Conservation (phyloP, 2,797 vertebrate species). For the Protosalanx chinensis region DNA sequence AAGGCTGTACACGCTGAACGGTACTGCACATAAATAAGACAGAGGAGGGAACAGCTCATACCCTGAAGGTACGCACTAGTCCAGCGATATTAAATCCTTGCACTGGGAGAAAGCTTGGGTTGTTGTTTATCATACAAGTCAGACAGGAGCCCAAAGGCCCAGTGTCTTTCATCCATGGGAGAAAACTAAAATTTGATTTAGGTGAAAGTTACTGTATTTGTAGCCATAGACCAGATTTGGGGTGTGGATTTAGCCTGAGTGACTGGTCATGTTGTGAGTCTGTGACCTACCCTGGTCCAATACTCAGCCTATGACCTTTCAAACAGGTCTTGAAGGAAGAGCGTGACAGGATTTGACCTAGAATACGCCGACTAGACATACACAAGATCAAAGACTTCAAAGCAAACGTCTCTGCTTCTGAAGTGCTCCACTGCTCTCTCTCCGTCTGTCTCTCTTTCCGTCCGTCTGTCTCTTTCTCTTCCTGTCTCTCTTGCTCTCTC, state of each 20-base stretch:
- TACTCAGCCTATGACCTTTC: constrained; percentile 21
- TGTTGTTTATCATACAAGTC: not conserved
- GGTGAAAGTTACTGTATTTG: too few relatives aligned
- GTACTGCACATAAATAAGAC: not conserved
- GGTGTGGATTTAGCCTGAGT: not conserved
- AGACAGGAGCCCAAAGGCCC: not conserved
- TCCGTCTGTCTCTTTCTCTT: constrained; percentile 34
- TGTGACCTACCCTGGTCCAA: constrained; percentile 25
- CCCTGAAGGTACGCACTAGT: not conserved
- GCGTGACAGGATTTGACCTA: constrained; percentile 55
- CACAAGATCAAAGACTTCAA: constrained; percentile 65
- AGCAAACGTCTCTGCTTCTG: constrained; percentile 67
- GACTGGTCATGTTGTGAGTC: constrained; percentile 37
- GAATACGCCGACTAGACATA: constrained; percentile 50
- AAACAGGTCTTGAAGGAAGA: constrained; percentile 35
- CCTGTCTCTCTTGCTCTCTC: constrained; percentile 34
- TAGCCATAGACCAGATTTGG: too few relatives aligned
- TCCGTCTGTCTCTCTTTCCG: constrained; percentile 6
- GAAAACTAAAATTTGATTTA: too few relatives aligned
- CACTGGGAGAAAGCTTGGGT: not conserved
- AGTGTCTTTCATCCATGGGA: too few relatives aligned
- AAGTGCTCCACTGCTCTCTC: constrained; percentile 57
- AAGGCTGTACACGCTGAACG: too few relatives aligned
- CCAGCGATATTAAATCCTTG: not conserved
- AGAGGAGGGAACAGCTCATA: not conserved